phyloP scores from a whole-genome alignment of 2,888 invertebrate genomes.

The Acronicta aceris region DNA sequence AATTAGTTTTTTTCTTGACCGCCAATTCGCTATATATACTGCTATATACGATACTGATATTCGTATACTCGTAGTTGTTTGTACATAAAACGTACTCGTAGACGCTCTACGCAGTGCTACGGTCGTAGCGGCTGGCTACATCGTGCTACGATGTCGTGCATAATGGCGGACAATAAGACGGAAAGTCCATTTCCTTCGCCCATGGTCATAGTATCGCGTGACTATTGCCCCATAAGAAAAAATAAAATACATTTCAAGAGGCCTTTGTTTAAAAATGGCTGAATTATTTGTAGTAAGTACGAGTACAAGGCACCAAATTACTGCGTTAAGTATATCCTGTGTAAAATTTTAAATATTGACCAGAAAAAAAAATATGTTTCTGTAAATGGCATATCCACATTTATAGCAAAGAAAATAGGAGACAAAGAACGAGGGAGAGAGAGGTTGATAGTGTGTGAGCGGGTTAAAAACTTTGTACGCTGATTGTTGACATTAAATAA shows the following conservation, averaged over 20 bases:
- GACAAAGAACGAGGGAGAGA: too few relatives aligned
- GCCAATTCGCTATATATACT: too few relatives aligned
- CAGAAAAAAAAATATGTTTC: too few relatives aligned
- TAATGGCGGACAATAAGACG: constrained; percentile 19
- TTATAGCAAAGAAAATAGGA: neutral
- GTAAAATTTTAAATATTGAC: too few relatives aligned
- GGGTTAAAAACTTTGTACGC: too few relatives aligned
- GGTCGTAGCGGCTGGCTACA: constrained; percentile 32
- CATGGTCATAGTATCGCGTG: constrained; percentile 19
- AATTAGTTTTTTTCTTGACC: too few relatives aligned
- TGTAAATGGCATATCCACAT: too few relatives aligned
- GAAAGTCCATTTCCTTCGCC: neutral
- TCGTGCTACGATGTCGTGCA: constrained; percentile 21
- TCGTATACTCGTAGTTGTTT: too few relatives aligned
- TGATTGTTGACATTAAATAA: too few relatives aligned
- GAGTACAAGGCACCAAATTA: neutral
- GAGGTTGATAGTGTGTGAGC: too few relatives aligned
- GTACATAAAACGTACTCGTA: constrained; percentile 4
- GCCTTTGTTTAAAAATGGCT: neutral
- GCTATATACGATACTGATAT: too few relatives aligned
- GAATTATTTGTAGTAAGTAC: neutral
- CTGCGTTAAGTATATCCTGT: too few relatives aligned
- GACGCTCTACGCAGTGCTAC: constrained; percentile 34
- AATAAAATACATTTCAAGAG: neutral
- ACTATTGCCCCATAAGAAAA: neutral